Evolutionary conservation across 2,888 invertebrate genomes (phyloP).

Genomic region (Pycnomerus fuliginosus): DNA sequence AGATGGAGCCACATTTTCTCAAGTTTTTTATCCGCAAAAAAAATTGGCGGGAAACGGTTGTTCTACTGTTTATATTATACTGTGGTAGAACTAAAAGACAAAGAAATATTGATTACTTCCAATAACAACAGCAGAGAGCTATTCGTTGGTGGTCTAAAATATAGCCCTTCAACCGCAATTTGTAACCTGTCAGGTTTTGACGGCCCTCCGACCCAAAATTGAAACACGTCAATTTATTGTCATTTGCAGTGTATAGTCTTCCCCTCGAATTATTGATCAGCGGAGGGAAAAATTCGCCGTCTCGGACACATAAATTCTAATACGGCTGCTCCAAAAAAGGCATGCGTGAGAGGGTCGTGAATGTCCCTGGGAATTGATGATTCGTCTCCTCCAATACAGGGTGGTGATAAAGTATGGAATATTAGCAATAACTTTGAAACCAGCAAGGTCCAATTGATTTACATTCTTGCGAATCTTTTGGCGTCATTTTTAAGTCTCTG

Average conservation of each 20-base stretch:
- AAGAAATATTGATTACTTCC: conserved; percentile 21
- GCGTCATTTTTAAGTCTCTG: too few species aligned
- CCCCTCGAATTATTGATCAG: conserved; percentile 10
- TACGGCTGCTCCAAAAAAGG: conserved; percentile 6
- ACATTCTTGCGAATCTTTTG: too few species aligned
- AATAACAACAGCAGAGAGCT: conserved; percentile 21
- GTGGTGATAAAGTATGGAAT: too few species aligned
- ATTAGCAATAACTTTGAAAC: too few species aligned
- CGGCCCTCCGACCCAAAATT: conserved; percentile 19
- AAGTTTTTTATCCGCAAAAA: too few species aligned
- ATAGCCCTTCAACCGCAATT: conserved; percentile 17
- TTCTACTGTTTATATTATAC: too few species aligned
- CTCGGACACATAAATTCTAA: conserved; percentile 18
- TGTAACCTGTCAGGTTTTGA: conserved; percentile 20
- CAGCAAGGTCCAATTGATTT: too few species aligned
- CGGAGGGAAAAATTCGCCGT: conserved; percentile 8
- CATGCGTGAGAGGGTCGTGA: conserved; percentile 11
- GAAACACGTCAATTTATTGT: conserved; percentile 26
- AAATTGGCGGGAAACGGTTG: too few species aligned
- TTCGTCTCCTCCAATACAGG: background rate
- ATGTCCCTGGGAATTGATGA: conserved; percentile 11
- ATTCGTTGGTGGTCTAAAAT: conserved; percentile 26
- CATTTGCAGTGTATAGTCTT: conserved; percentile 14
- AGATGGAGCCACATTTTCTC: too few species aligned
- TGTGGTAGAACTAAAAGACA: too few species aligned